Evolutionary conservation across 1,140 invertebrate species (phyloP).

Genomic region (Lasioglossum baleicum): DNA sequence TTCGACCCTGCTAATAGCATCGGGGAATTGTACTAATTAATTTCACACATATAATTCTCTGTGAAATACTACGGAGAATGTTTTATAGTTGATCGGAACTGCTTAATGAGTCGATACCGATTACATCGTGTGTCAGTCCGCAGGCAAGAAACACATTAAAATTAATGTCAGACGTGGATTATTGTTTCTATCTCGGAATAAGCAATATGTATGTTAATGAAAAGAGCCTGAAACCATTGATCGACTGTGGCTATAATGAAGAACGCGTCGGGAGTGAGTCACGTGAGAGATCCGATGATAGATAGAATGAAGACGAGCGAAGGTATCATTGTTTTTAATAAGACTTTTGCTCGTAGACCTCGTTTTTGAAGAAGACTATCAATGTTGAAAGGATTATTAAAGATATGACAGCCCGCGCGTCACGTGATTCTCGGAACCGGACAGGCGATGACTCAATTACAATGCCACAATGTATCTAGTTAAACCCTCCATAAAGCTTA

Average conservation of each 20-base stretch:
- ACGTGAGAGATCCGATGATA: not conserved
- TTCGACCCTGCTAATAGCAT: not conserved
- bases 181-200: not conserved
- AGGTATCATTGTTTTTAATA: not conserved
- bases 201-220: constrained; percentile 45
- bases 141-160: not conserved
- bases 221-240: constrained; percentile 23
- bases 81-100: too few relatives aligned
- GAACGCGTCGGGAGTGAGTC: constrained; percentile 1
- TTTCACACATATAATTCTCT: not conserved
- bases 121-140: not conserved
- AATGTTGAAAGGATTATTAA: not conserved
- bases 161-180: constrained; percentile 13
- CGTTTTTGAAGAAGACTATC: not conserved
- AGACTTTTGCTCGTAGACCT: not conserved
- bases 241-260: constrained; percentile 14
- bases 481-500: not conserved
- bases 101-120: not conserved
- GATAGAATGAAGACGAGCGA: not conserved
- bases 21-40: not conserved
- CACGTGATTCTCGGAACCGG: not conserved
- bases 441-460: not conserved
- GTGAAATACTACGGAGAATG: too few relatives aligned
- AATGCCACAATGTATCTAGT: not conserved
- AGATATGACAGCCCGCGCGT: not conserved